phyloP scores from a whole-genome alignment of 2,888 invertebrate species.

The Spatulosminthurus flaviceps region DNA sequence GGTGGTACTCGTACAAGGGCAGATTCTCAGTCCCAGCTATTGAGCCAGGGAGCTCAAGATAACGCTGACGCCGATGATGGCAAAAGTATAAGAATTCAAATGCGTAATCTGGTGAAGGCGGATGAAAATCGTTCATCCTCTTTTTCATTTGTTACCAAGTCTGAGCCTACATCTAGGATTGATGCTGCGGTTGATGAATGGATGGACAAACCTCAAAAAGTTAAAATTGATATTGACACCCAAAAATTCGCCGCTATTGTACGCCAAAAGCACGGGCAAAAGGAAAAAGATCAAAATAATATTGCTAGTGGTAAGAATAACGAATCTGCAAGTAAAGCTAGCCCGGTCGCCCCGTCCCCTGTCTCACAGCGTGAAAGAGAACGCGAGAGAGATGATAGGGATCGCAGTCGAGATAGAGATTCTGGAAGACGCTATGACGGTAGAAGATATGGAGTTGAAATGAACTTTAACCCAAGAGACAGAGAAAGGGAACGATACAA shows the following conservation, averaged over 20 bases:
- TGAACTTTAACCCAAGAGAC: conserved; percentile 54
- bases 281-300: conserved; percentile 40
- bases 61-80: conserved; percentile 49
- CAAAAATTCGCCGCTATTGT: conserved; percentile 64
- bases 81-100: conserved; percentile 63
- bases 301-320: neutral
- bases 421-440: conserved; percentile 47
- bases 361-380: conserved; percentile 29
- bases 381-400: conserved; percentile 3
- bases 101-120: conserved; percentile 60
- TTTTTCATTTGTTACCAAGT: conserved; percentile 39
- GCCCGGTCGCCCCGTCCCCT: conserved; percentile 1
- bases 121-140: conserved; percentile 51
- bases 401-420: conserved; percentile 32
- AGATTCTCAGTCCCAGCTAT: neutral
- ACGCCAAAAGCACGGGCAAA: conserved; percentile 57
- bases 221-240: conserved; percentile 62
- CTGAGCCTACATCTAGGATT: conserved; percentile 38
- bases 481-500: conserved; percentile 52
- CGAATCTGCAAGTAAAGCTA: neutral
- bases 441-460: conserved; percentile 54
- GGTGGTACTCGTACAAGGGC: conserved; percentile 10
- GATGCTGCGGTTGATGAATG: conserved; percentile 60
- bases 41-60: neutral
- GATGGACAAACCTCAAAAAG: conserved; percentile 61